Conservation (phyloP, 2,888 invertebrate species). For the Acanthococcus lagerstroemiae region DNA sequence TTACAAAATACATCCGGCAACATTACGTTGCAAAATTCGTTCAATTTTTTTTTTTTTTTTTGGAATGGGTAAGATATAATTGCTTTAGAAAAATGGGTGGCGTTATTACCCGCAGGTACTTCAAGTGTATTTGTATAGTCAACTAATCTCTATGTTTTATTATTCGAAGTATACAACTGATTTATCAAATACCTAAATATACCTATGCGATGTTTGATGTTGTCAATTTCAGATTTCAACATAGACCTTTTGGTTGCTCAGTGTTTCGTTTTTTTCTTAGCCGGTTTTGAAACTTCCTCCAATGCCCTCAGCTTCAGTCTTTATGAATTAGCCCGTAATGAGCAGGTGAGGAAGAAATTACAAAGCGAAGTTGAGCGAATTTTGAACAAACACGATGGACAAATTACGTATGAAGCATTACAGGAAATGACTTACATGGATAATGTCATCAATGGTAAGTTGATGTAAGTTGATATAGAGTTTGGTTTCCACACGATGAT, state of each 20-base stretch:
- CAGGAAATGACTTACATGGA: slow-evolving; percentile 30
- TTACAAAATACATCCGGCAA: too few relatives aligned
- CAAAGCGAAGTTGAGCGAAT: slow-evolving; percentile 20
- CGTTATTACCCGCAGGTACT: neutral
- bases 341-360: slow-evolving; percentile 1
- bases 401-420: slow-evolving; percentile 22
- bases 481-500: neutral
- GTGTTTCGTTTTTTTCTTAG: slow-evolving; percentile 22
- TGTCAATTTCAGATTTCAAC: slow-evolving; percentile 12
- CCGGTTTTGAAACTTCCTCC: slow-evolving; percentile 25
- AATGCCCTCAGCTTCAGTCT: slow-evolving; percentile 12
- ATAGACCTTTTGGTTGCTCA: slow-evolving; percentile 3
- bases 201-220: too few relatives aligned
- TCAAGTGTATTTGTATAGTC: neutral
- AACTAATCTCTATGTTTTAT: neutral
- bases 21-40: too few relatives aligned
- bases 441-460: slow-evolving; percentile 24
- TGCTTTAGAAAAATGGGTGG: neutral
- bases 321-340: slow-evolving; percentile 6
- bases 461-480: neutral
- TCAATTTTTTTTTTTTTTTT: too few relatives aligned
- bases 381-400: slow-evolving; percentile 10
- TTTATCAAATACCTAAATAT: too few relatives aligned
- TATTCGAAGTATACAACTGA: neutral
- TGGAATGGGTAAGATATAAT: too few relatives aligned